Evolutionary conservation across 1,140 invertebrate species (phyloP), one percentile per base, ranked within the genome.

Genomic region (Plodia interpunctella): DNA sequence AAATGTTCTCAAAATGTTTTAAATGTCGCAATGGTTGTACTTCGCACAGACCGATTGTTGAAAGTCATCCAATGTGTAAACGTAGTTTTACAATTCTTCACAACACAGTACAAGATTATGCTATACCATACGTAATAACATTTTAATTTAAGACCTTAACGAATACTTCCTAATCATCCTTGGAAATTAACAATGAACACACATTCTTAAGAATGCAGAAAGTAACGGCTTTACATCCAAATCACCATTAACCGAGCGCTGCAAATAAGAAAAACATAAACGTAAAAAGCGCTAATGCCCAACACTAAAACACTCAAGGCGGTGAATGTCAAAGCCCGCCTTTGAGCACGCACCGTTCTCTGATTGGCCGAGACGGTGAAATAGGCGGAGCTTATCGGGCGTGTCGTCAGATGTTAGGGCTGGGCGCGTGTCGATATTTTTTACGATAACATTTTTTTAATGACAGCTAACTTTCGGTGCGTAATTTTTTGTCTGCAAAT

Each of bases 221-320:
- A 20, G 62, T 70, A 73, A 71, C 72, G 67, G 68, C 69, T 70
- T 71, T 71, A 63, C 61, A 74, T 74, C 70, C 72, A 75, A 78
- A 78, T 83, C 78, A 71, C 72, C 74, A 72, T 70, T 68, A 71
- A 44, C 54, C 51, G 30, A 57, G 65, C 57, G 52, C 62, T 59
- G 62, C 57, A 55, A 60, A 68, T 57, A 62, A 66, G 17, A 69
- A 80, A 75, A 80, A 82, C 74, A 78, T 78, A 76, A 74, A 74
- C 66, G 68, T 63, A 79, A 83, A 85, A 75, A 78, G 65, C 44
- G 49, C 60, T 80, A 78, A 83, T 80, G 77, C 77, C 78, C 85
- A 85, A 81, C 83, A 86, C 85, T 87, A 88, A 80, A 83, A 73
- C 73, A 69, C 59, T 66, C 44, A 63, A 73, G 79, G 82, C 78